Percentiles rank a stretch among this genome's conserved stretches.
phyloP scores from a whole-genome alignment of 2,797 vertebrate species.

The Gephyroberyx darwinii region DNA sequence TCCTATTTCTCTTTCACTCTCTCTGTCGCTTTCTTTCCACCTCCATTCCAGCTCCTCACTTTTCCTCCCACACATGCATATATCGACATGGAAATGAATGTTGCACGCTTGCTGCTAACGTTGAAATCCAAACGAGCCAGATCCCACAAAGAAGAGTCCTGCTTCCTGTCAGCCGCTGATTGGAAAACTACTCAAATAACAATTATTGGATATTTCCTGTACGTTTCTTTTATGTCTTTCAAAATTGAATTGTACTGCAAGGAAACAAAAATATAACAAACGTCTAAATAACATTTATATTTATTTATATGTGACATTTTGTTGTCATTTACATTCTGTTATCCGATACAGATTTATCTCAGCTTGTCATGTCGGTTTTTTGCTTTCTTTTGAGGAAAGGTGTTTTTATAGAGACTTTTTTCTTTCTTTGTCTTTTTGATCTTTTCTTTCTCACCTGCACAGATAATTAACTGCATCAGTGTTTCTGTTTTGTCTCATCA shows the following conservation, averaged over 20 bases:
- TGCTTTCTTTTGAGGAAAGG: no score
- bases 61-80: slow-evolving; percentile 75
- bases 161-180: slow-evolving; percentile 37
- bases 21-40: slow-evolving; percentile 41
- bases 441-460: no score
- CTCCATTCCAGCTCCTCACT: slow-evolving; percentile 56
- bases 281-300: no score
- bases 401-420: no score
- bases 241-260: slow-evolving; percentile 15
- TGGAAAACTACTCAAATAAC: slow-evolving; percentile 35
- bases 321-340: no score
- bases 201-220: slow-evolving; percentile 32
- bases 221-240: slow-evolving; percentile 29
- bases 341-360: no score
- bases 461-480: no score
- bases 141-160: slow-evolving; percentile 36
- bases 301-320: no score
- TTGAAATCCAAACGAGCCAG: slow-evolving; percentile 68
- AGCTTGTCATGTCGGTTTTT: no score
- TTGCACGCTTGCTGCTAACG: slow-evolving; percentile 62
- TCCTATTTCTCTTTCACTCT: slow-evolving; percentile 56
- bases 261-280: neutral
- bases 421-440: no score
- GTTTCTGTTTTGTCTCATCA: no score
- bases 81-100: slow-evolving; percentile 70